Evolutionary conservation across 1,140 invertebrate genomes (phyloP).

Genomic region (Drosophila tsacasi): DNA sequence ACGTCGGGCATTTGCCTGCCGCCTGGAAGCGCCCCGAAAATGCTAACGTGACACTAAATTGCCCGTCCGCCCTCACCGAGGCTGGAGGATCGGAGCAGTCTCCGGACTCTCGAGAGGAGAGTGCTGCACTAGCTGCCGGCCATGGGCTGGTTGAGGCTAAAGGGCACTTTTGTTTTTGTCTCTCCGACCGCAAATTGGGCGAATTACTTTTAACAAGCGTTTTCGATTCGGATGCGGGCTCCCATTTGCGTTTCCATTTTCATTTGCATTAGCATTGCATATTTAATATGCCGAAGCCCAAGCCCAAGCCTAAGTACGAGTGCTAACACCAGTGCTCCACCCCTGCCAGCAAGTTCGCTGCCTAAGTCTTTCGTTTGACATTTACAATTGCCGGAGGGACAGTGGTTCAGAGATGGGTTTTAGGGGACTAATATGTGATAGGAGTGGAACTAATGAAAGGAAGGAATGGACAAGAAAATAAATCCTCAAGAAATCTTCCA

Average conservation of each 20-base stretch:
- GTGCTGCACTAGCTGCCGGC: constrained; percentile 29
- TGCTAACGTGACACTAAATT: constrained; percentile 83
- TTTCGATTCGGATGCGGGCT: constrained; percentile 43
- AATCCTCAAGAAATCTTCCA: background rate
- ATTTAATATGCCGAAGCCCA: constrained; percentile 64
- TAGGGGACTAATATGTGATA: background rate
- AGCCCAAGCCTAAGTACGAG: constrained; percentile 14
- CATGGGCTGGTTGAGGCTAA: constrained; percentile 75
- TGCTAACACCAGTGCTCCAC: constrained; percentile 17
- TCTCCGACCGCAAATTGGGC: constrained; percentile 61
- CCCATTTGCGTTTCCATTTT: constrained; percentile 68
- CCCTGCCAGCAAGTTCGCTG: constrained; percentile 63
- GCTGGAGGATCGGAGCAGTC: constrained; percentile 12
- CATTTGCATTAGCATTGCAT: constrained; percentile 73
- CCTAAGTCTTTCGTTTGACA: constrained; percentile 81
- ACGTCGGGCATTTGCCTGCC: constrained; percentile 60
- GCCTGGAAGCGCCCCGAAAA: constrained; percentile 71
- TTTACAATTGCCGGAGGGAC: constrained; percentile 60
- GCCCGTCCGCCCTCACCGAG: constrained; percentile 43
- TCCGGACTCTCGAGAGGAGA: constrained; percentile 5
- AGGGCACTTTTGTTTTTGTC: constrained; percentile 75
- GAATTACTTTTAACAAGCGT: constrained; percentile 79
- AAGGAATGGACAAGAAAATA: background rate
- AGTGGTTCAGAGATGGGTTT: constrained; percentile 3
- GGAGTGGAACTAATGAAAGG: background rate